phyloP scores from a whole-genome alignment of 92 coral and sea anemone species.

The Phenganax subtilis region DNA sequence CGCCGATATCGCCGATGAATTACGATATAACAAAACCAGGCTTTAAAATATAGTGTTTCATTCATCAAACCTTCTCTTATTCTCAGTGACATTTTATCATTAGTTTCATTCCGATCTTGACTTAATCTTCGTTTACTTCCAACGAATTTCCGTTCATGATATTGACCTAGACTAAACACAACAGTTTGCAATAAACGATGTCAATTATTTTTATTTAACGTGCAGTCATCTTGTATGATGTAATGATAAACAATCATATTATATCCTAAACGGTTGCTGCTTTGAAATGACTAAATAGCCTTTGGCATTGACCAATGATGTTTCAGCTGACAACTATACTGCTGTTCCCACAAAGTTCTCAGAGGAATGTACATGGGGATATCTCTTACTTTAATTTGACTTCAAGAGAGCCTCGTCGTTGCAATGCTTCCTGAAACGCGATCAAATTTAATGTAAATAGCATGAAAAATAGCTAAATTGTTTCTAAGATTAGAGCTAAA shows the following conservation, averaged over 20 bases:
- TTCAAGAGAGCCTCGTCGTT: conserved; percentile 55
- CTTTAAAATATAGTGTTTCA: not conserved
- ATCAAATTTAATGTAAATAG: too few relatives aligned
- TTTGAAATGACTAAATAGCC: not conserved
- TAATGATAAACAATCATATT: too few relatives aligned
- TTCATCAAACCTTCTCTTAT: conserved; percentile 73
- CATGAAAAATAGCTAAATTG: too few relatives aligned
- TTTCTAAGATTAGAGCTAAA: not conserved
- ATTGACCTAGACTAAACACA: conserved; percentile 17
- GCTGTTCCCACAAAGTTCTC: too few relatives aligned
- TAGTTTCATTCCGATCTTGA: conserved; percentile 64
- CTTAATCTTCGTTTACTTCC: conserved; percentile 71
- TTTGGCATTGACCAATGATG: not conserved
- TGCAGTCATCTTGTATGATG: too few relatives aligned
- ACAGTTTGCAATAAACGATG: not conserved
- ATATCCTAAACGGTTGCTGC: too few relatives aligned
- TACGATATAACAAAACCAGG: not conserved
- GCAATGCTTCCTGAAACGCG: conserved; percentile 58
- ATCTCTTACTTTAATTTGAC: conserved; percentile 58
- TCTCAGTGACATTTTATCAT: conserved; percentile 71
- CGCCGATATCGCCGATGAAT: too few relatives aligned
- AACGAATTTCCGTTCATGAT: conserved; percentile 55
- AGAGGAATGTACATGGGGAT: too few relatives aligned
- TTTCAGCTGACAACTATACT: too few relatives aligned
- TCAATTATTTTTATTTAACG: not conserved